Conservation (phyloP, 2,797 vertebrate genomes). For the Halcyon leucocephala region DNA sequence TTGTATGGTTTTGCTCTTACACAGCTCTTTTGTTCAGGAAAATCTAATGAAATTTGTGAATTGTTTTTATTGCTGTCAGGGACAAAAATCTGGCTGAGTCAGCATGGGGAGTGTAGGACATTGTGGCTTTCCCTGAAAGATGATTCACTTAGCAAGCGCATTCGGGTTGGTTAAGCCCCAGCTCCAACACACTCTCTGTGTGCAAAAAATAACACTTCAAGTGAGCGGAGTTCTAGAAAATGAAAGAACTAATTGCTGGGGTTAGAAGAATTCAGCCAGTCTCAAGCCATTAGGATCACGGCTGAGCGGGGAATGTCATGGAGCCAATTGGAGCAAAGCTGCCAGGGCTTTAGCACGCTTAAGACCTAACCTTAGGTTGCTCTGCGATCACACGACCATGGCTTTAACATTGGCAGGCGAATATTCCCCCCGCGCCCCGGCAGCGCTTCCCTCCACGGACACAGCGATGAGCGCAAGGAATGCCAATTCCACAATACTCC, state of each 20-base stretch:
- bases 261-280: slow-evolving; percentile 69
- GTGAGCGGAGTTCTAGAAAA: slow-evolving; percentile 44
- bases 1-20: neutral
- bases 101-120: neutral
- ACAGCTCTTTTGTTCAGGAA: neutral
- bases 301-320: slow-evolving; percentile 58
- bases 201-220: slow-evolving; percentile 57
- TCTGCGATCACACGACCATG: neutral
- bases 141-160: neutral
- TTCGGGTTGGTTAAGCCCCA: neutral
- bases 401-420: neutral
- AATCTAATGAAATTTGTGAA: neutral
- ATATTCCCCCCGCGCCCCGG: neutral
- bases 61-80: neutral
- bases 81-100: slow-evolving; percentile 35
- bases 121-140: neutral
- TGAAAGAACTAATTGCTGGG: slow-evolving; percentile 66
- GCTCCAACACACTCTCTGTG: neutral
- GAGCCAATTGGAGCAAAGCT: slow-evolving; percentile 71
- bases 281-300: slow-evolving; percentile 65
- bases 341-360: slow-evolving; percentile 10
- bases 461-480: neutral
- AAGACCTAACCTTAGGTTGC: slow-evolving; percentile 32
- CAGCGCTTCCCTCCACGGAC: neutral
- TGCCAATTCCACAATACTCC: neutral